Base-by-base conservation (phyloP, 1,140 invertebrate genomes). In the Calosoma granatense region DNA sequence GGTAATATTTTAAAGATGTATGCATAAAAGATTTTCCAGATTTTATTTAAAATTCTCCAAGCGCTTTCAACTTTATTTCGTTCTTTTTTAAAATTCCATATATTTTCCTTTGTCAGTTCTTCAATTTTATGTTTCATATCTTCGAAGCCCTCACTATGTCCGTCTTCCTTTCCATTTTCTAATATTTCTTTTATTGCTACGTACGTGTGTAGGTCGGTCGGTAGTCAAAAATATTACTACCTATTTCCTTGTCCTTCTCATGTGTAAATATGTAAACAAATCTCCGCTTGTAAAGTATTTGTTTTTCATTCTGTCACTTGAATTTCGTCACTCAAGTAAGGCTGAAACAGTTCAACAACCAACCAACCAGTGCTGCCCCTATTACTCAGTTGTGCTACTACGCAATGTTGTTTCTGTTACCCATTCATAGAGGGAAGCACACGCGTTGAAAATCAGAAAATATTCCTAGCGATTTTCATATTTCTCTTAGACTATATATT, bases 51-150 rank as follows among this genome's bases (percentile, higher is more conserved):
- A 9, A 47, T 47, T 47, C 41, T 47, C 41, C 4, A 17, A 17
- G 41, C 41, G 15, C 9, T 17, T 47, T 47, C 41, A 17, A 12
- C 41, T 47, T 47, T 47, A 47, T 47, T 47, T 47, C 41, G 41
- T 47, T 47, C 41, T 47, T 47, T n/a, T n/a, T 47, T 47, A 47
- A 47, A 47, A 47, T 47, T 47, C 41, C 41, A 47, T 47, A 47
- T 47, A 47, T 47, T 47, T 47, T 47, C 41, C 41, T 47, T 47
- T 47, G 41, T 47, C 41, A 47, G 41, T 47, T 47, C 41, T 47
- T 47, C 41, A 47, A 47, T 47, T 47, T 47, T 47, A 47, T 47
- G 41, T 47, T 30, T 47, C 41, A 47, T 47, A 47, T 47, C 41
- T 47, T 47, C 17, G 41, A 6, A 4, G 26, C 26, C 6, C 14